A percentile compares a stretch with the other conserved stretches of the same genome.
phyloP scores from a whole-genome alignment of 1,140 invertebrate genomes.

The Carposina sasakii region DNA sequence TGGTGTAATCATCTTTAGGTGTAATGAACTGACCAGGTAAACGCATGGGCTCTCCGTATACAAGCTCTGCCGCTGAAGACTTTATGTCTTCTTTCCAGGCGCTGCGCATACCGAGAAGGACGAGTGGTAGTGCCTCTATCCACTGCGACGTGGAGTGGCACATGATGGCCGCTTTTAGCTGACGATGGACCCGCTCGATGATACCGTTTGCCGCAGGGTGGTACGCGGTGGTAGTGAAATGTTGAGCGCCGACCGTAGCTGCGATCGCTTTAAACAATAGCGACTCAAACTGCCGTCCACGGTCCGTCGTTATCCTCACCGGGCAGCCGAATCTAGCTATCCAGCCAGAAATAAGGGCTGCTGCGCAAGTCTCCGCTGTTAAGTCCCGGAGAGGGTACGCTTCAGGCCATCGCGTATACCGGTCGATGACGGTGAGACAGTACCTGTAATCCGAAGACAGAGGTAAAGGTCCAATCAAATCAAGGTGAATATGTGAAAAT shows the following conservation, averaged over 20 bases:
- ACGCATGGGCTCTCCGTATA: too few relatives aligned
- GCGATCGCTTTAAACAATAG: conserved; percentile 22
- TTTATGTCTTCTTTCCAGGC: too few relatives aligned
- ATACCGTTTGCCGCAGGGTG: conserved; percentile 51
- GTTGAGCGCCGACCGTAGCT: conserved; percentile 15
- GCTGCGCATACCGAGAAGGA: too few relatives aligned
- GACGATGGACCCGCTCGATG: conserved; percentile 49
- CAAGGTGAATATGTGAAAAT: conserved; percentile 36
- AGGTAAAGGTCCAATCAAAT: conserved; percentile 46
- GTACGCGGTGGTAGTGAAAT: conserved; percentile 31
- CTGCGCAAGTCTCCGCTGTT: conserved; percentile 28
- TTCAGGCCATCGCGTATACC: conserved; percentile 43
- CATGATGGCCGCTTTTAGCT: conserved; percentile 41
- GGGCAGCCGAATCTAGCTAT: conserved; percentile 42
- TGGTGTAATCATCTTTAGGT: too few relatives aligned
- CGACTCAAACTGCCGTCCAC: conserved; percentile 37
- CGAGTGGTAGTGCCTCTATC: too few relatives aligned
- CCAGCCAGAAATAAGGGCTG: conserved; percentile 29
- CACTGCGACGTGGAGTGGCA: too few relatives aligned
- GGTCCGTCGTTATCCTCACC: too few relatives aligned
- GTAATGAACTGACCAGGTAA: too few relatives aligned
- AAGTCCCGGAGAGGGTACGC: conserved; percentile 33
- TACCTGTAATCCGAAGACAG: conserved; percentile 25
- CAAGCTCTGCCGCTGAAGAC: too few relatives aligned
- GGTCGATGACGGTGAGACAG: conserved; percentile 35